Percentiles rank a stretch among this genome's conserved stretches.
phyloP scores from a whole-genome alignment of 2,113 vertebrate species.

The Mixornis gularis region DNA sequence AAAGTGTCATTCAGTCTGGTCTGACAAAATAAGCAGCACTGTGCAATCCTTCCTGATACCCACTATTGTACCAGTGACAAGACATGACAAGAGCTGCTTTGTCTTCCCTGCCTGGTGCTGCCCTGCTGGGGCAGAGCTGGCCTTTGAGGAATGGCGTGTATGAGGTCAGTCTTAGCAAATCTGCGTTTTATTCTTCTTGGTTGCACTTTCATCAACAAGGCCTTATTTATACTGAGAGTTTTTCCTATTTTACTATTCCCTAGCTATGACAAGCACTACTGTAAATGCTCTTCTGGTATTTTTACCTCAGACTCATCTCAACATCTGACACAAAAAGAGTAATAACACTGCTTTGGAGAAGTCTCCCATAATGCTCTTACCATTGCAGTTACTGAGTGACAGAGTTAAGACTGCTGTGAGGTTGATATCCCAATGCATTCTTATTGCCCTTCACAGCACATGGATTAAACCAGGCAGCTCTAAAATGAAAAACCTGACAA shows the following conservation, averaged over 20 bases:
- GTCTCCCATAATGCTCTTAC: background rate
- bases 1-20: slow-evolving; percentile 13
- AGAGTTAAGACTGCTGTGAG: background rate
- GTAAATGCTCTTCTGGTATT: background rate
- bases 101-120: slow-evolving; percentile 22
- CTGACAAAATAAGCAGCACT: slow-evolving; percentile 13
- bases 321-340: background rate
- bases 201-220: slow-evolving; percentile 29
- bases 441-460: background rate
- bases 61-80: slow-evolving; percentile 17
- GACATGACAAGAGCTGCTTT: slow-evolving; percentile 50
- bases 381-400: background rate
- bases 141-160: background rate
- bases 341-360: background rate
- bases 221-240: background rate
- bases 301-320: background rate
- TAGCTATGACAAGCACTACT: background rate
- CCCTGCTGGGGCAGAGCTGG: slow-evolving; percentile 22
- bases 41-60: slow-evolving; percentile 24
- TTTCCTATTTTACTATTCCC: background rate
- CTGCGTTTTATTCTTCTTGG: slow-evolving; percentile 17
- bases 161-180: slow-evolving; percentile 40
- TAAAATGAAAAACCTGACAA: background rate
- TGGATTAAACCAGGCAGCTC: background rate
- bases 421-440: background rate